Evolutionary conservation across 1,140 invertebrate genomes (phyloP), one percentile per base, ranked within the genome.

Genomic region (Heliconius hewitsoni): DNA sequence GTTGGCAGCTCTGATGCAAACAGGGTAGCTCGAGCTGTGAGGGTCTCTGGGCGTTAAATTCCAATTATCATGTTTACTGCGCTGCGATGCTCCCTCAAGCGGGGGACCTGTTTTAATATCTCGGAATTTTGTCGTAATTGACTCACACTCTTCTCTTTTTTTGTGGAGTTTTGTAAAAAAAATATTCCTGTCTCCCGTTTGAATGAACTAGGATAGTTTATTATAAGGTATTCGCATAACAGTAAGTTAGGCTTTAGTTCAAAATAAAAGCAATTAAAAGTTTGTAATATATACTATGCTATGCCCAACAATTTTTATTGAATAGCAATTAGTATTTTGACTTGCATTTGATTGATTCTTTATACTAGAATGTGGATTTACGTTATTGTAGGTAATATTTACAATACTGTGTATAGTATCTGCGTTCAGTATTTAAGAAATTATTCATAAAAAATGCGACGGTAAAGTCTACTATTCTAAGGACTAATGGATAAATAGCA

Each of bases 1-100:
- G 87, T 84, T 86, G 85, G 81, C 80, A 82, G 84, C 78, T 73
- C 79, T 76, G 81, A 71, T 85, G 83, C 85, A 85, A 89, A 87
- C 83, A 87, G 76, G 76, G 76, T 78, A 37, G 57, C 60, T n/a
- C 39, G 71, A 78, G 77, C 72, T 42, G 71, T 71, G 57, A 74
- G 77, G 76, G 71, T 60, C 52, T 72, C 72, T 70, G 72, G 80
- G 81, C 85, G 86, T 89, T 86, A 87, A 90, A 88, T 88, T 89
- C 85, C 81, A 90, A 90, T 89, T 89, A 89, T 87, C 83, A 87
- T 86, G 87, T 88, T 88, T 83, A 85, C 85, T 85, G 84, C 76
- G 66, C 76, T 77, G 66, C 86, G 77, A 70, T 84, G 79, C 71
- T 83, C 82, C 52, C 23, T 82, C 77, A 77, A 78, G 82, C 79